These are phyloP conservation scores for Pelosia muscerda DNA, from an alignment of 2,888 invertebrate species.

Conservation along the genomic window DNA sequence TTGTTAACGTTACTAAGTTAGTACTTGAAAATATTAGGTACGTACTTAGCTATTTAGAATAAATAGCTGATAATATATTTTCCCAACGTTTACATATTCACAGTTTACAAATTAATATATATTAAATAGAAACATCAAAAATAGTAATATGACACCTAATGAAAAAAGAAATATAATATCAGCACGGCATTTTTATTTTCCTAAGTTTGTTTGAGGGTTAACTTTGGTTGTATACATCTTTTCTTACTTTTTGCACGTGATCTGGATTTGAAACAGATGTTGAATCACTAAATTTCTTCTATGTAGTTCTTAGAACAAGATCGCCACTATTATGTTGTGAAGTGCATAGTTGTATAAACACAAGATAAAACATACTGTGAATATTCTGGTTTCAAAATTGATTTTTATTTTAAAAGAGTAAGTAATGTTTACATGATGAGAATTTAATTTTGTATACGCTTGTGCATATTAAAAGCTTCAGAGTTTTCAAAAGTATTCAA, in stretches of 20 bases:
- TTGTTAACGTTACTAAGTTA: too few relatives aligned
- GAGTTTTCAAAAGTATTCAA: too few relatives aligned
- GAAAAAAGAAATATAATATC: too few relatives aligned
- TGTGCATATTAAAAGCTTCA: constrained; percentile 16
- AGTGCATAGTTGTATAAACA: constrained; percentile 34
- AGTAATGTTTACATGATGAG: constrained; percentile 33
- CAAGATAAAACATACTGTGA: constrained; percentile 9
- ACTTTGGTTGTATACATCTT: not conserved
- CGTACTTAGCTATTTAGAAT: too few relatives aligned
- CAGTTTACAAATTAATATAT: too few relatives aligned
- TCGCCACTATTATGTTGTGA: constrained; percentile 23
- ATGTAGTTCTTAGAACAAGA: not conserved
- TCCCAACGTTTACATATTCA: too few relatives aligned
- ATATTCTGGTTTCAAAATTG: constrained; percentile 18
- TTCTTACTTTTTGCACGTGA: not conserved
- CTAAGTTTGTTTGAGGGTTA: not conserved
- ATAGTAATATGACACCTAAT: too few relatives aligned
- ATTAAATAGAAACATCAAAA: too few relatives aligned
- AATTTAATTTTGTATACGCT: constrained; percentile 17
- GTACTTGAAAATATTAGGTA: too few relatives aligned
- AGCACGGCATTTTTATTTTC: too few relatives aligned
- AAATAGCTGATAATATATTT: too few relatives aligned
- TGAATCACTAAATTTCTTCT: not conserved
- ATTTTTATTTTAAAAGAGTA: constrained; percentile 31
- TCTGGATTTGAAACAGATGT: not conserved